Percentiles rank a stretch among this genome's conserved stretches.
Conservation (phyloP, 1,140 invertebrate species). For the Drosophila willistoni region DNA sequence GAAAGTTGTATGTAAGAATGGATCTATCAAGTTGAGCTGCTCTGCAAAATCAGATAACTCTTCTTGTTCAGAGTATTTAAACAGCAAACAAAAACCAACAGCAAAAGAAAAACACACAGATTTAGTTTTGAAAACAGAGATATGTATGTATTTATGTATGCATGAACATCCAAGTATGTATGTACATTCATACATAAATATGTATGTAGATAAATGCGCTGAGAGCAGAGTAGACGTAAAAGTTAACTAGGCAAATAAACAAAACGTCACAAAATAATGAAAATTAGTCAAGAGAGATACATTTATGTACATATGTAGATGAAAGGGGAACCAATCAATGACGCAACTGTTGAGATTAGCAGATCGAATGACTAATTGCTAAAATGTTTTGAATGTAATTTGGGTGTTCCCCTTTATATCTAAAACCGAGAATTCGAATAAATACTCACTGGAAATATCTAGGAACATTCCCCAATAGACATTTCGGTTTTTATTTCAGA, state of each 20-base stretch:
- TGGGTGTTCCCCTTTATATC: background rate
- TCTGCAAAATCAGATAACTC: too few species aligned
- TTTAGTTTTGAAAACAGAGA: background rate
- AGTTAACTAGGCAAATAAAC: constrained; percentile 55
- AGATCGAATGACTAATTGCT: constrained; percentile 20
- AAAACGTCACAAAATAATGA: constrained; percentile 64
- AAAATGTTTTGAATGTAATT: background rate
- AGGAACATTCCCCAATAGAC: too few species aligned
- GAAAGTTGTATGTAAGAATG: too few species aligned
- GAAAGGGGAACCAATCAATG: constrained; percentile 23
- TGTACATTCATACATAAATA: constrained; percentile 22
- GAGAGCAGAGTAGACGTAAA: constrained; percentile 42
- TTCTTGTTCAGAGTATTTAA: constrained; percentile 28
- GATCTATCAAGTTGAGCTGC: too few species aligned
- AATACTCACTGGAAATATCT: too few species aligned
- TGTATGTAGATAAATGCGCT: background rate
- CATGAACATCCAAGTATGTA: background rate
- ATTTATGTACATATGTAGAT: too few species aligned
- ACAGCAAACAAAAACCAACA: constrained; percentile 52
- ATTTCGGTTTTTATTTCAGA: too few species aligned
- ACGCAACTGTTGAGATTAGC: constrained; percentile 25
- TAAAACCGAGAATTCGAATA: too few species aligned
- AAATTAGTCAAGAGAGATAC: constrained; percentile 15
- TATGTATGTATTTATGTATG: too few species aligned
- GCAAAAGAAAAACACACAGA: constrained; percentile 68